Evolutionary conservation across 2,888 invertebrate genomes (phyloP).

Genomic region (Dugesia japonica): DNA sequence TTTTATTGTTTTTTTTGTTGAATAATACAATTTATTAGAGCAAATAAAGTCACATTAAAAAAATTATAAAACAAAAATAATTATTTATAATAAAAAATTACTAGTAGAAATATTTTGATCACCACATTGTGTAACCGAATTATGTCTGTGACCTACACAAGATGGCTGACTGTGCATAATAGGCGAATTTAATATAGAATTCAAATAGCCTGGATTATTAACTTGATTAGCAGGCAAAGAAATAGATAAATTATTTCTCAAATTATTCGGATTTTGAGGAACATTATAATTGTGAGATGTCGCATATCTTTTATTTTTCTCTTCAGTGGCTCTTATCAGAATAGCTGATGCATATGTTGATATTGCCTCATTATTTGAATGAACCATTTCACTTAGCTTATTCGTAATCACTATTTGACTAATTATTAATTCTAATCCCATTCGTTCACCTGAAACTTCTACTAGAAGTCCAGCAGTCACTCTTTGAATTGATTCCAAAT

Average conservation of each 20-base stretch:
- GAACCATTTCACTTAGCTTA: slow-evolving; percentile 78
- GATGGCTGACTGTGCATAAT: background rate
- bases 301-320: slow-evolving; percentile 53
- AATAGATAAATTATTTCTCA: background rate
- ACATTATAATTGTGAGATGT: background rate
- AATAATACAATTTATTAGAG: too few species aligned
- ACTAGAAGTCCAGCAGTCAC: slow-evolving; percentile 90
- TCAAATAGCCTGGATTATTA: background rate
- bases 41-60: too few species aligned
- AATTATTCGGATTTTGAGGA: slow-evolving; percentile 2
- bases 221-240: background rate
- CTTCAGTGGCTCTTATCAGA: slow-evolving; percentile 89
- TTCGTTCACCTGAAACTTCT: slow-evolving; percentile 64
- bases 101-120: background rate
- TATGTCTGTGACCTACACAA: background rate
- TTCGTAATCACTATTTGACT: slow-evolving; percentile 69
- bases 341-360: slow-evolving; percentile 92
- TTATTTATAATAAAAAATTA: too few species aligned
- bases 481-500: slow-evolving; percentile 68
- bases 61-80: too few species aligned
- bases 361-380: slow-evolving; percentile 90
- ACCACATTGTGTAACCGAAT: background rate
- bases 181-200: background rate
- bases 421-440: slow-evolving; percentile 83
- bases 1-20: too few species aligned